Conservation (phyloP, 2,797 vertebrate genomes). For the Manis javanica region DNA sequence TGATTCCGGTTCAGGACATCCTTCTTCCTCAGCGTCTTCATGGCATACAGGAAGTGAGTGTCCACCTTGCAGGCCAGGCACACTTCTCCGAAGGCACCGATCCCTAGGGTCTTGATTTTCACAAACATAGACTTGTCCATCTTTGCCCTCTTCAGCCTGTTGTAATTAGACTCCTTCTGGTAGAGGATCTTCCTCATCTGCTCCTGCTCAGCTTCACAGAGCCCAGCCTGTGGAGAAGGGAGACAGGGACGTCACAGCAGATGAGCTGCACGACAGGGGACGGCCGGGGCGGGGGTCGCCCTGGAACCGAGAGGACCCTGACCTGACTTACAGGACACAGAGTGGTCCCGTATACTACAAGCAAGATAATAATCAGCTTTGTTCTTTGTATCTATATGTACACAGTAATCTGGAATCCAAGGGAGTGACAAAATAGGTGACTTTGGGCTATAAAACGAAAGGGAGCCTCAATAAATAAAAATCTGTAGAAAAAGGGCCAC, state of each 20-base stretch:
- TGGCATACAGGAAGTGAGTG: slow-evolving; percentile 96
- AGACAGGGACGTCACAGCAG: neutral
- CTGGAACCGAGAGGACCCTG: neutral
- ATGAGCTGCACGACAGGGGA: neutral
- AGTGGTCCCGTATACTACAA: neutral
- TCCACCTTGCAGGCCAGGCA: slow-evolving; percentile 99
- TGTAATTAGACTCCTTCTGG: slow-evolving; percentile 99
- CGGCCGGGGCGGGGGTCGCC: rapidly evolving
- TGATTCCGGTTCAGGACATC: slow-evolving; percentile 98
- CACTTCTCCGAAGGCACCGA: slow-evolving; percentile 98
- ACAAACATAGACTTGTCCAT: slow-evolving; percentile 99
- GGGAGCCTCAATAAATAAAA: slow-evolving; percentile 1
- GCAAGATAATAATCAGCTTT: neutral
- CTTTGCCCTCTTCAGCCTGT: slow-evolving; percentile 97
- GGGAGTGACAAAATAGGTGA: neutral
- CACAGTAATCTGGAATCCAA: neutral
- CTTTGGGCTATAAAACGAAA: neutral
- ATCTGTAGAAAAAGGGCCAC: neutral
- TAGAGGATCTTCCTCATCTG: slow-evolving; percentile 99
- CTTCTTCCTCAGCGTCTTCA: slow-evolving; percentile 98
- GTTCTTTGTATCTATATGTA: neutral
- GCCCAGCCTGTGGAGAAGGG: slow-evolving; percentile 91
- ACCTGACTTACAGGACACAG: too few species aligned
- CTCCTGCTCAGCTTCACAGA: slow-evolving; percentile 96
- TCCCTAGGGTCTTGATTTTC: slow-evolving; percentile 97